Evolutionary conservation across 2,113 vertebrate genomes (phyloP), one percentile per base, ranked within the genome.

Genomic region (Cryptoleucopteryx plumbea): DNA sequence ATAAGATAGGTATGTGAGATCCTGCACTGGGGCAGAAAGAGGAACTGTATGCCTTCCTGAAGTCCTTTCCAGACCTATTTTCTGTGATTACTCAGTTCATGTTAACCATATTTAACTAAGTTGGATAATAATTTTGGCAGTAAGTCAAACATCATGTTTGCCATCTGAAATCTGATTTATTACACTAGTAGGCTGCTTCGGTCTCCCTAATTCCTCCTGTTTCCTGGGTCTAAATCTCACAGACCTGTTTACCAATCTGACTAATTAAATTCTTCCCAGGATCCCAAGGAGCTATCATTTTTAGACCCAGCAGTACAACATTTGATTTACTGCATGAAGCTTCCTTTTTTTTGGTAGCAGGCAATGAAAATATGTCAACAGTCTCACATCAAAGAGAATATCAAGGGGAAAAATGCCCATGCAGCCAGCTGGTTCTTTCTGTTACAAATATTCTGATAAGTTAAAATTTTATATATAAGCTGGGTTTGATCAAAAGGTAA

Each of bases 331-430:
- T 79, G 29, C 62, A 67, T 86, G 42, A 72, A 88, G 55, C 20
- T 23, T 70, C 38, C 25, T 50, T 8, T 82, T 22, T 38, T 32
- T 40, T 52, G 45, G 8, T 67, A 92, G 34, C 14, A 88, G 11
- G 17, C 58, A 86, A 56, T 62, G n/a, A 91, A 94, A 90, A 85
- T 78, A 66, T 67, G 36, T 70, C 62, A 82, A 75, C 26, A 66
- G 22, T 55, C 59, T 94, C n/a, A 81, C 38, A 81, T 83, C 74
- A 95, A 88, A 95, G 73, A 61, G 56, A 88, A 40, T 82, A 75
- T 43, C 32, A 65, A 75, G 52, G 48, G 61, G 9, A 1, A 72
- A 86, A 75, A 62, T 50, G 16, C 34, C 75, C 40, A 32, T 47
- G 42, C 13, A 86, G 20, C 26, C 88, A 95, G n/a, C 21, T 90